Evolutionary conservation across 2,888 invertebrate genomes (phyloP).

Genomic region (Tenthredo notha): DNA sequence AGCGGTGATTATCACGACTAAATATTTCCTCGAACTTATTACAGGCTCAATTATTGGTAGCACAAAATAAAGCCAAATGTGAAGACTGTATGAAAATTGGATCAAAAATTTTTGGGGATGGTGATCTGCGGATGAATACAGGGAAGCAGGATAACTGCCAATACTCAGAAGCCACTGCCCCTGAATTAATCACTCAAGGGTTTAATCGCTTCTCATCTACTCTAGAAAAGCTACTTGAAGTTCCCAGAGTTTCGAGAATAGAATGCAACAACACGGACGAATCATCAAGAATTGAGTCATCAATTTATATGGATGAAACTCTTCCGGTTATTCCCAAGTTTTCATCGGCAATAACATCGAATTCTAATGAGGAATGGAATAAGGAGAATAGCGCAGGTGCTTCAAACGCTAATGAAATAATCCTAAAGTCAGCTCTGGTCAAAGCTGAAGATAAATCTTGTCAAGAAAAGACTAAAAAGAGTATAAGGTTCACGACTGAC

Average conservation of each 20-base stretch:
- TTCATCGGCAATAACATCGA: not conserved
- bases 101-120: not conserved
- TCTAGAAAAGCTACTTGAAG: not conserved
- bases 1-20: not conserved
- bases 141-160: not conserved
- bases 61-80: conserved; percentile 59
- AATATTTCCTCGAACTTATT: conserved; percentile 14
- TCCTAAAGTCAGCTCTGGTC: conserved; percentile 9
- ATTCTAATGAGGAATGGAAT: not conserved
- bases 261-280: not conserved
- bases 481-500: conserved; percentile 61
- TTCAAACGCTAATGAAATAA: not conserved
- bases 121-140: not conserved
- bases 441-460: not conserved
- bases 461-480: conserved; percentile 58
- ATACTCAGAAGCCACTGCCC: not conserved
- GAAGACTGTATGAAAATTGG: not conserved
- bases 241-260: not conserved
- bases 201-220: not conserved
- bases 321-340: not conserved
- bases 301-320: not conserved
- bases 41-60: conserved; percentile 61
- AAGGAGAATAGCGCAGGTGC: conserved; percentile 3
- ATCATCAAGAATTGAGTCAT: not conserved
- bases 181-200: not conserved